phyloP scores from a whole-genome alignment of 2,797 vertebrate genomes.

The Hydrophis major region DNA sequence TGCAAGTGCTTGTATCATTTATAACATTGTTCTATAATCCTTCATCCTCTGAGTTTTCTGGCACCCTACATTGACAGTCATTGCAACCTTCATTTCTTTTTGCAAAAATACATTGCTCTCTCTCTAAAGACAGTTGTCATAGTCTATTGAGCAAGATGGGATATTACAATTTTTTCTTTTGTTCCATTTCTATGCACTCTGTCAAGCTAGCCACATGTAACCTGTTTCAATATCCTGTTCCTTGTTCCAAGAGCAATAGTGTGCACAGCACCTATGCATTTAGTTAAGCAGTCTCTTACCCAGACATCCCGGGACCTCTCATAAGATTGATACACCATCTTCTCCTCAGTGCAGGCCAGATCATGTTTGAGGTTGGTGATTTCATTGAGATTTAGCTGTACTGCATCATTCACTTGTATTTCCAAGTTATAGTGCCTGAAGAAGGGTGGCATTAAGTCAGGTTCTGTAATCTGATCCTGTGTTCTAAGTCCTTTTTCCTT shows the following conservation, averaged over 20 bases:
- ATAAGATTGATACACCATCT: slow-evolving; percentile 56
- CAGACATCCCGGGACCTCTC: slow-evolving; percentile 58
- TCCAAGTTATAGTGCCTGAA: slow-evolving; percentile 37
- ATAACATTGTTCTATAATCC: neutral
- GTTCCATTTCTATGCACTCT: neutral
- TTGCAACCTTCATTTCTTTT: neutral
- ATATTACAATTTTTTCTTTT: neutral
- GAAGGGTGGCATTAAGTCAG: slow-evolving; percentile 20
- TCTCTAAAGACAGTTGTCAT: neutral
- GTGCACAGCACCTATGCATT: neutral
- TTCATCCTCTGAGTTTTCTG: neutral
- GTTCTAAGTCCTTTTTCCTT: neutral
- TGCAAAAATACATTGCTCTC: neutral
- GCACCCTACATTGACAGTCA: neutral
- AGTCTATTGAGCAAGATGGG: neutral
- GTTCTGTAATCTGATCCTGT: neutral
- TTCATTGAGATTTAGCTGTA: slow-evolving; percentile 47
- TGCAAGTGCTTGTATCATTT: neutral
- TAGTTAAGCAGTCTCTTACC: slow-evolving; percentile 41
- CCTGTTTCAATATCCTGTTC: neutral
- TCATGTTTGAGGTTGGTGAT: slow-evolving; percentile 48
- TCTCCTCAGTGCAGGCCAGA: slow-evolving; percentile 55
- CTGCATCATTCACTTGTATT: slow-evolving; percentile 35
- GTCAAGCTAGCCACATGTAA: neutral
- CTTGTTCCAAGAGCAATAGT: neutral